phyloP scores from a whole-genome alignment of 2,888 invertebrate species.

The Brachypterus glaber region DNA sequence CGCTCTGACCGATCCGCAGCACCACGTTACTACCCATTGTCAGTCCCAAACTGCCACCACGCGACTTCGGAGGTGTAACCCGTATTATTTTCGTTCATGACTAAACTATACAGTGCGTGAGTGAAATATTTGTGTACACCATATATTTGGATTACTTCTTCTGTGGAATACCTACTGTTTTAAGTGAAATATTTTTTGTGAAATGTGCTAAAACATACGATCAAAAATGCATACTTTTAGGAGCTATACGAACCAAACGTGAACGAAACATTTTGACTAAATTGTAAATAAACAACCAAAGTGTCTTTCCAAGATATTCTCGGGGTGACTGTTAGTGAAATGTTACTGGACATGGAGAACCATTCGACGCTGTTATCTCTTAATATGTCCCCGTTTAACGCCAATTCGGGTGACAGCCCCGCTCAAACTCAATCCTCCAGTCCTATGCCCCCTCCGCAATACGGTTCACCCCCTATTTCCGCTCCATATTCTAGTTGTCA shows the following conservation, averaged over 20 bases:
- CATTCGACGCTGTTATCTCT: slow-evolving; percentile 75
- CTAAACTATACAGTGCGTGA: slow-evolving; percentile 10
- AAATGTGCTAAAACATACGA: no score
- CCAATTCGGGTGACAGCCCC: slow-evolving; percentile 64
- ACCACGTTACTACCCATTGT: slow-evolving; percentile 28
- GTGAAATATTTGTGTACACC: slow-evolving; percentile 9
- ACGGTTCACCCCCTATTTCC: slow-evolving; percentile 40
- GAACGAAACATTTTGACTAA: no score
- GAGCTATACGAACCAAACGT: no score
- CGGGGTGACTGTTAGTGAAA: slow-evolving; percentile 39
- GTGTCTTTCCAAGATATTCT: slow-evolving; percentile 5
- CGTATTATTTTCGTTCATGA: background rate
- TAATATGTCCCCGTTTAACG: slow-evolving; percentile 80
- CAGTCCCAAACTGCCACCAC: slow-evolving; percentile 17
- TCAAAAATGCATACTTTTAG: no score
- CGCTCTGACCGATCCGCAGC: slow-evolving; percentile 23
- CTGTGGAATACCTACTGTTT: no score
- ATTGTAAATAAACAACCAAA: background rate
- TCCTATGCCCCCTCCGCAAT: slow-evolving; percentile 39
- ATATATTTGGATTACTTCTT: background rate
- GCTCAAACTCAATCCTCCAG: slow-evolving; percentile 35
- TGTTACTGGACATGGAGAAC: slow-evolving; percentile 83
- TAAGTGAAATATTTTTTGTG: no score
- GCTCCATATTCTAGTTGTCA: slow-evolving; percentile 32
- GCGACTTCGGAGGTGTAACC: slow-evolving; percentile 19